Percentiles rank a stretch among this genome's conserved stretches.
These are phyloP conservation scores for Acromyrmex echinatior DNA, from an alignment of 1,140 invertebrate genomes.

Conservation along the genomic window DNA sequence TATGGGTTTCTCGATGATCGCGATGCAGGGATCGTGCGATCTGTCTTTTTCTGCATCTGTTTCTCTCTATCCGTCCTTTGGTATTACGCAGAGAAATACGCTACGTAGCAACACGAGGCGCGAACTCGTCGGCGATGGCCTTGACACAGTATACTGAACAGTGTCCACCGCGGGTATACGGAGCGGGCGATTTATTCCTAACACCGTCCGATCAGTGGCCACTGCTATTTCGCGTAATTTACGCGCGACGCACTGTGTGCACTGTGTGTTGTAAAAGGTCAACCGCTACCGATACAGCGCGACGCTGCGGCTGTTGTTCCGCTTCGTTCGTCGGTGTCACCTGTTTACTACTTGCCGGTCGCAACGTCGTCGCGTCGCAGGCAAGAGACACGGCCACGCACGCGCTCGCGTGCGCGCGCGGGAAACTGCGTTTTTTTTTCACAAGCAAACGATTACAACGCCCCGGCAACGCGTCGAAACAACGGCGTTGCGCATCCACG, in stretches of 20 bases:
- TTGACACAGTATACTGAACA: conserved; percentile 71
- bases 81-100: conserved; percentile 59
- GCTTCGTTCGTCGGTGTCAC: conserved; percentile 19
- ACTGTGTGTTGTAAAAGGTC: not conserved
- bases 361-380: not conserved
- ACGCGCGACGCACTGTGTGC: not conserved
- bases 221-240: conserved; percentile 10
- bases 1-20: not conserved
- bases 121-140: conserved; percentile 45
- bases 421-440: not conserved
- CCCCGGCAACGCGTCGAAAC: not conserved
- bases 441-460: conserved; percentile 3
- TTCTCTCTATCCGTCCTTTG: not conserved
- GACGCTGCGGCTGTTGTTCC: not conserved
- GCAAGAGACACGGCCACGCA: no score
- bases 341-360: conserved; percentile 21
- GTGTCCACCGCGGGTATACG: not conserved
- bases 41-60: not conserved
- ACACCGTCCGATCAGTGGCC: not conserved
- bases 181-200: conserved; percentile 8
- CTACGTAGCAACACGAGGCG: conserved; percentile 19
- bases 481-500: not conserved
- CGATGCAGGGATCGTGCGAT: not conserved
- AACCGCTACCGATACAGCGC: not conserved
- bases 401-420: not conserved